A percentile compares a stretch with the other conserved stretches of the same genome.
Evolutionary conservation across 2,113 vertebrate genomes (phyloP).

Genomic region (Panurus biarmicus): DNA sequence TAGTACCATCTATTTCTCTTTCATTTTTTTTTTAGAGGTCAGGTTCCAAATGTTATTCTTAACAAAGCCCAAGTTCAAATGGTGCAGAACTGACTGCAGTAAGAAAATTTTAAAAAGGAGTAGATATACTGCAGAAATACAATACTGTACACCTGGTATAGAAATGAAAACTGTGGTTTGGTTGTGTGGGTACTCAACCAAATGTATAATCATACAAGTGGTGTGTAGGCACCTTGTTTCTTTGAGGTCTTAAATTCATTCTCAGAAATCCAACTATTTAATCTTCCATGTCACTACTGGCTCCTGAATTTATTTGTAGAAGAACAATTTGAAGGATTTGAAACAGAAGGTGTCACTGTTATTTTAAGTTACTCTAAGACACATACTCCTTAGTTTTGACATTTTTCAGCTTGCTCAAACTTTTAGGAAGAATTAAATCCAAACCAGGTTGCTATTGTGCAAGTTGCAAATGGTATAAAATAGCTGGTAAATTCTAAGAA

Average conservation of each 20-base stretch:
- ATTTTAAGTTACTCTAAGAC: neutral
- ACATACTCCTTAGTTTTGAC: neutral
- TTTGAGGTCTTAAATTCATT: neutral
- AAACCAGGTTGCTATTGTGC: neutral
- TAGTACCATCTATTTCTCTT: neutral
- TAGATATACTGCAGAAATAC: neutral
- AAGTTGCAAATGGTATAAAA: neutral
- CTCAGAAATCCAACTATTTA: neutral
- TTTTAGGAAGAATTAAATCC: neutral
- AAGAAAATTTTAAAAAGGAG: neutral
- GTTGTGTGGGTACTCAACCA: neutral
- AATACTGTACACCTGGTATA: neutral
- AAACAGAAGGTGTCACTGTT: neutral
- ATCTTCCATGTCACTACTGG: neutral
- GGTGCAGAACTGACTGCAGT: neutral
- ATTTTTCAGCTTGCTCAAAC: neutral
- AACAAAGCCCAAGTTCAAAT: neutral
- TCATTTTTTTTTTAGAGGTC: neutral
- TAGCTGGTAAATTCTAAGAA: neutral
- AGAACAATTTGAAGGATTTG: neutral
- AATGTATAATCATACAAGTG: neutral
- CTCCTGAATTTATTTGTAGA: neutral
- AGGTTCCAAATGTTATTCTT: neutral
- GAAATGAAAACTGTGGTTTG: neutral
- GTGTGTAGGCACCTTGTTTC: neutral